phyloP scores from a whole-genome alignment of 2,888 invertebrate species.

The Cerastoderma edule region DNA sequence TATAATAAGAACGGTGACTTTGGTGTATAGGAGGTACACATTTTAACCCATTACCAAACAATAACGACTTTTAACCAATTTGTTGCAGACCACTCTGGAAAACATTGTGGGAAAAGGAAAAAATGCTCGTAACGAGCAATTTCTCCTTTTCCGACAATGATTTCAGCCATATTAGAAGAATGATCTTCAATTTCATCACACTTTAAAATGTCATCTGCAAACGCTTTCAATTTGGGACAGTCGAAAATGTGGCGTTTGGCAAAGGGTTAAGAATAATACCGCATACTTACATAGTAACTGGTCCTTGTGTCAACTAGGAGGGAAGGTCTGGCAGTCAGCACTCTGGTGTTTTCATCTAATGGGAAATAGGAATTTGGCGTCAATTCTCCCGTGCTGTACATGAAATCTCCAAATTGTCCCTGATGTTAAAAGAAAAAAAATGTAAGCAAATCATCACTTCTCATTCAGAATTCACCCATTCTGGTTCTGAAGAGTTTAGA shows the following conservation, averaged over 20 bases:
- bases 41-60: too few relatives aligned
- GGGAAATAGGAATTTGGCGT: constrained; percentile 62
- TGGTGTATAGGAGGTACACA: too few relatives aligned
- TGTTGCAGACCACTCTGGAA: too few relatives aligned
- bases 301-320: not conserved
- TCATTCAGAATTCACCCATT: not conserved
- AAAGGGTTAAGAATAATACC: too few relatives aligned
- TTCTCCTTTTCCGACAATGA: constrained; percentile 1
- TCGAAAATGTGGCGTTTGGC: too few relatives aligned
- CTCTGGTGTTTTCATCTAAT: constrained; percentile 44
- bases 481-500: too few relatives aligned
- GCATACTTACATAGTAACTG: constrained; percentile 6
- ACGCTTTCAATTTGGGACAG: too few relatives aligned
- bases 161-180: too few relatives aligned
- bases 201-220: too few relatives aligned
- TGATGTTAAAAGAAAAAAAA: constrained; percentile 43
- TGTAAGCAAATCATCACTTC: not conserved
- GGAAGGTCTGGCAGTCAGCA: not conserved
- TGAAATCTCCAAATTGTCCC: constrained; percentile 65
- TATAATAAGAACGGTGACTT: too few relatives aligned
- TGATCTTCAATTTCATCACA: too few relatives aligned
- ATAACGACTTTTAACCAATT: too few relatives aligned
- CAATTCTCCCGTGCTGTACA: constrained; percentile 68
- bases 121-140: constrained; percentile 1
- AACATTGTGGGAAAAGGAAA: constrained; percentile 9